These are phyloP conservation scores for Mythimna loreyi DNA, from an alignment of 2,888 invertebrate species.

Conservation along the genomic window DNA sequence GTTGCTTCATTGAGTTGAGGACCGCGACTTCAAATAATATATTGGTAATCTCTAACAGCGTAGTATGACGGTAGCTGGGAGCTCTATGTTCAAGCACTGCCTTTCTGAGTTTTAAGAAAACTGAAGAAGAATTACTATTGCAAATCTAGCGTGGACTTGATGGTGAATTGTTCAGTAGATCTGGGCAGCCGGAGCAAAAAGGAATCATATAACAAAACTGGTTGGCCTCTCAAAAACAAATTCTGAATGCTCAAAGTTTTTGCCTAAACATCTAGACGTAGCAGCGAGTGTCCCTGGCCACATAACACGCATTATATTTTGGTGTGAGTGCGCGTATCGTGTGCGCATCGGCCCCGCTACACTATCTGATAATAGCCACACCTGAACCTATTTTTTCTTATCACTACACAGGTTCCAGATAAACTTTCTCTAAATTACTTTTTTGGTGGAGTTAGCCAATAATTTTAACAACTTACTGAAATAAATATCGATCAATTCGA, in stretches of 20 bases:
- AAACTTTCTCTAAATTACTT: constrained; percentile 75
- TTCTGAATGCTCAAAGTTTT: background rate
- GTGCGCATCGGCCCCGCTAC: constrained; percentile 43
- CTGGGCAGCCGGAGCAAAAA: background rate
- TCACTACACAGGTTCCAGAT: constrained; percentile 69
- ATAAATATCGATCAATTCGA: background rate
- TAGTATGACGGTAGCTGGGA: background rate
- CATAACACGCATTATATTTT: constrained; percentile 18
- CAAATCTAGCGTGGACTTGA: background rate
- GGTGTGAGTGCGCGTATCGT: constrained; percentile 10
- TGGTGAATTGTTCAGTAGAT: background rate
- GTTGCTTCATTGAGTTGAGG: background rate
- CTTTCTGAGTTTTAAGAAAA: background rate
- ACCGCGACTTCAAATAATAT: background rate
- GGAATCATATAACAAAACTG: background rate
- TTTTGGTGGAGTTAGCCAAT: constrained; percentile 32
- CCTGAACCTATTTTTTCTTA: constrained; percentile 86
- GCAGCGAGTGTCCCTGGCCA: constrained; percentile 14
- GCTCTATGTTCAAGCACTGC: background rate
- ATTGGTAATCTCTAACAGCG: too few species aligned
- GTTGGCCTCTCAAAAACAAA: background rate
- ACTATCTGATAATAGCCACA: constrained; percentile 79
- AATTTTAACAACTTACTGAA: constrained; percentile 2
- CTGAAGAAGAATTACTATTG: background rate
- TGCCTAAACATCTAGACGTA: background rate